These are phyloP conservation scores for Drepana arcuata DNA, from an alignment of 1,140 invertebrate genomes.

Conservation along the genomic window DNA sequence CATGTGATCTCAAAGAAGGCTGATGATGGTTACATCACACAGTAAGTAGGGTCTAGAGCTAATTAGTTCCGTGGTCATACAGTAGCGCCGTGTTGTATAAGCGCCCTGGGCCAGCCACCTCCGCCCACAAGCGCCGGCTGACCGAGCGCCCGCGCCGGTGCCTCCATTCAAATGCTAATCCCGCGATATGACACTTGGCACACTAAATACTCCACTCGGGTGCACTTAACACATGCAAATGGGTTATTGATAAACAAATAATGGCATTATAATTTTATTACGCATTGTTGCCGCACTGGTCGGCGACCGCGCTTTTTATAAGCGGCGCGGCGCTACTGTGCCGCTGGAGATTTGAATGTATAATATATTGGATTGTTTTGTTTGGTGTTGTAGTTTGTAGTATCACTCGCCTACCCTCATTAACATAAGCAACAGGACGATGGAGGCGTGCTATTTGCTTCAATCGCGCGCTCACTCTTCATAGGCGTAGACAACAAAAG, in stretches of 20 bases:
- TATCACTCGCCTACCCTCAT: too few species aligned
- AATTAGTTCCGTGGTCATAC: background rate
- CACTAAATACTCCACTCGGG: slow-evolving; percentile 26
- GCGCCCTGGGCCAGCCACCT: slow-evolving; percentile 11
- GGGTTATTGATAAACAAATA: slow-evolving; percentile 65
- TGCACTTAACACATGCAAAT: slow-evolving; percentile 65
- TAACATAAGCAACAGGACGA: too few species aligned
- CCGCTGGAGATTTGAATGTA: slow-evolving; percentile 46
- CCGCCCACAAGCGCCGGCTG: slow-evolving; percentile 20
- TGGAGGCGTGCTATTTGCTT: too few species aligned
- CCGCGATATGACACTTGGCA: slow-evolving; percentile 20
- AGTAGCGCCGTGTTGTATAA: background rate
- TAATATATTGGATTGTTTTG: slow-evolving; percentile 39
- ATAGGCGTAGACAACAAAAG: too few species aligned
- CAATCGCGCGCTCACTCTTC: too few species aligned
- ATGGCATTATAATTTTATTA: slow-evolving; percentile 61
- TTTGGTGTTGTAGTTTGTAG: slow-evolving; percentile 12
- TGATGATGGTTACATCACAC: background rate
- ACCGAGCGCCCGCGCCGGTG: slow-evolving; percentile 22
- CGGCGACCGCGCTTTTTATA: slow-evolving; percentile 41
- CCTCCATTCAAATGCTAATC: slow-evolving; percentile 59
- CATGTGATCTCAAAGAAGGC: background rate
- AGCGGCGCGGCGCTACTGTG: slow-evolving; percentile 26
- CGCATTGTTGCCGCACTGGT: slow-evolving; percentile 42
- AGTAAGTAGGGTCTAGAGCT: background rate